phyloP scores from a whole-genome alignment of 2,888 invertebrate genomes.

The Sarcophaga caerulescens region DNA sequence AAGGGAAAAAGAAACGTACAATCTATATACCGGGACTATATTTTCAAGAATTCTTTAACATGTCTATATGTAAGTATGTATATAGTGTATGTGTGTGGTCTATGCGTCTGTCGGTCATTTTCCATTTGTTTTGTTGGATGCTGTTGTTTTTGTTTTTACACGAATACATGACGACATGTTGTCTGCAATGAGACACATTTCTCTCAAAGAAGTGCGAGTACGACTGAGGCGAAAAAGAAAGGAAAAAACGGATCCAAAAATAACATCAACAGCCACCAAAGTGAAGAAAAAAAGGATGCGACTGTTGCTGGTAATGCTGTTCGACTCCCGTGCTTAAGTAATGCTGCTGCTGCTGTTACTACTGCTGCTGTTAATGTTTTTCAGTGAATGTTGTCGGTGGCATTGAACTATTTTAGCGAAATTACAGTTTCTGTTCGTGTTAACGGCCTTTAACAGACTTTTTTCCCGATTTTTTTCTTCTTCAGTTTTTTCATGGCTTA shows the following conservation, averaged over 20 bases:
- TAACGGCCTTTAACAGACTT: slow-evolving; percentile 54
- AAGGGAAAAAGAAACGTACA: neutral
- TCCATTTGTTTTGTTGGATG: slow-evolving; percentile 3
- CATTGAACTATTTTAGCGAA: slow-evolving; percentile 66
- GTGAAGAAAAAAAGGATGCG: slow-evolving; percentile 19
- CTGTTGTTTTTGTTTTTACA: slow-evolving; percentile 1
- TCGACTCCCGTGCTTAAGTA: neutral
- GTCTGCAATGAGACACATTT: slow-evolving; percentile 55
- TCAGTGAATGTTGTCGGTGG: slow-evolving; percentile 53
- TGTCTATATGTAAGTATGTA: neutral
- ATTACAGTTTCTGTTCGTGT: slow-evolving; percentile 56
- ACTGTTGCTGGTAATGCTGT: slow-evolving; percentile 11
- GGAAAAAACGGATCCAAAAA: slow-evolving; percentile 17
- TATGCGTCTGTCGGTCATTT: slow-evolving; percentile 35
- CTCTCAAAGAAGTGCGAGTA: slow-evolving; percentile 15
- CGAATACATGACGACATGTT: slow-evolving; percentile 45
- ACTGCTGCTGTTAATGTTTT: slow-evolving; percentile 5
- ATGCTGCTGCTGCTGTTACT: neutral
- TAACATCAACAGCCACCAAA: neutral
- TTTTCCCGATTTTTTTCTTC: slow-evolving; percentile 17
- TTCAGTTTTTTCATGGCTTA: slow-evolving; percentile 1
- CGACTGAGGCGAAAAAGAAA: neutral
- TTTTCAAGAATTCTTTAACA: neutral
- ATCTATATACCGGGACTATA: neutral
- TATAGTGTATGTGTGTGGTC: slow-evolving; percentile 3